Conservation (phyloP, 2,888 invertebrate genomes). For the Cylloceria caligata region DNA sequence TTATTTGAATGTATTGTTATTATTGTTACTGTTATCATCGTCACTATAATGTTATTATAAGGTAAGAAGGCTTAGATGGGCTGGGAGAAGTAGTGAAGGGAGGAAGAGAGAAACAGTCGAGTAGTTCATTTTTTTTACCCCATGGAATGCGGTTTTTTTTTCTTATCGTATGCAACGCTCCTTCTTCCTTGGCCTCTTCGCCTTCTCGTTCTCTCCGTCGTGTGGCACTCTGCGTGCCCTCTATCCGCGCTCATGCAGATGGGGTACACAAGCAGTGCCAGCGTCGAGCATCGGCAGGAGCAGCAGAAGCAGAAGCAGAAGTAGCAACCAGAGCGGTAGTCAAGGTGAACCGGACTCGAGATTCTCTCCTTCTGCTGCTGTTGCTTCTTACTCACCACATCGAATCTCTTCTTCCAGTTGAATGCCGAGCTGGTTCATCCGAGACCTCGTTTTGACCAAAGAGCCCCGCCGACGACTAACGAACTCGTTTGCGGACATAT, state of each 20-base stretch:
- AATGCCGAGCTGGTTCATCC: slow-evolving; percentile 43
- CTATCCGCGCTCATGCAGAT: slow-evolving; percentile 74
- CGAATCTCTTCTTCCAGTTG: slow-evolving; percentile 45
- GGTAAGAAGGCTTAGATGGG: slow-evolving; percentile 20
- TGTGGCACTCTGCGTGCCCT: slow-evolving; percentile 63
- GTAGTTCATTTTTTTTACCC: slow-evolving; percentile 63
- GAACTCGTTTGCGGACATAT: slow-evolving; percentile 37
- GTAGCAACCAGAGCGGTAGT: slow-evolving; percentile 73
- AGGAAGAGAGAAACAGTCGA: slow-evolving; percentile 48
- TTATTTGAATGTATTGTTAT: slow-evolving; percentile 43
- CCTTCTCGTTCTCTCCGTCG: slow-evolving; percentile 68
- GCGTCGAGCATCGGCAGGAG: slow-evolving; percentile 20
- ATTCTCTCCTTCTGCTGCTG: slow-evolving; percentile 38
- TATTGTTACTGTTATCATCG: slow-evolving; percentile 43
- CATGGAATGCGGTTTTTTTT: slow-evolving; percentile 65
- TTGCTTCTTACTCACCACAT: slow-evolving; percentile 37
- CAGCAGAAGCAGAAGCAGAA: slow-evolving; percentile 41
- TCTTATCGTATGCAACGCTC: slow-evolving; percentile 43
- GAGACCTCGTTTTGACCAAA: slow-evolving; percentile 57
- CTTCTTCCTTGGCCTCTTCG: slow-evolving; percentile 27
- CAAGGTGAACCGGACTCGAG: slow-evolving; percentile 83
- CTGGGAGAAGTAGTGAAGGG: slow-evolving; percentile 1
- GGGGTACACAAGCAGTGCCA: slow-evolving; percentile 64
- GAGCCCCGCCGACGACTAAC: slow-evolving; percentile 64
- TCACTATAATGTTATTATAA: slow-evolving; percentile 37